Evolutionary conservation across 2,113 vertebrate genomes (phyloP), one percentile per base, ranked within the genome.

Genomic region (Speoplatyrhinus poulsoni): DNA sequence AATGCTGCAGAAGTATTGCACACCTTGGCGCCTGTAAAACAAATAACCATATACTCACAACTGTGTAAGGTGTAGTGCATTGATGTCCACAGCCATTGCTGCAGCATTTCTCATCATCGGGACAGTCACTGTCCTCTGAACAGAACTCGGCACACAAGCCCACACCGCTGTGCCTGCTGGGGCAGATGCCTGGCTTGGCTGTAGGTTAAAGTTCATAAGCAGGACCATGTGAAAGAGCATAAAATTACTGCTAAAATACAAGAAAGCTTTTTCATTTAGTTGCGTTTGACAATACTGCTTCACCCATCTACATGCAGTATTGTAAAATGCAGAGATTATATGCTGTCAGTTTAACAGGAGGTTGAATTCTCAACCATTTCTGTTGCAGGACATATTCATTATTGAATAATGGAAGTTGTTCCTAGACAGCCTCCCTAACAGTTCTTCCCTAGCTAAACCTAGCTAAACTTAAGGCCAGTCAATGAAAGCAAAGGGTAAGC

Each of bases 71-170:
- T n/a, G 53, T 17, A 0, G 70, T 85, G 61, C 93, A 93, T 52
- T 82, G 50, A 16, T 92, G 90, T 4, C 92, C 92, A 75, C 93
- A 94, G 19, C 92, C 92, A 17, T 92, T 93, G 67, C 41, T 36
- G 83, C 93, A 94, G 84, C 93, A 94, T 76, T 93, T 93, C 41
- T 92, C 76, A 13, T 82, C 15, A 0, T 32, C 15, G 1, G 88
- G 83, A 54, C 93, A 94, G 58, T 93, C 76, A 0, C 63, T 82
- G 85, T 94, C 92, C 48, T 82, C 49, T 8, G 26, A 69, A 75
- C 92, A 94, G 46, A 66, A 86, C 41, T 93, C 90, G 0, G 80
- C 88, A 80, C 92, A 94, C 68, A 57, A 11, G 13, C 90, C 91
- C 0, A 32, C 5, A 3, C 69, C 88, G 68, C 84, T 77, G 1